These are phyloP conservation scores for Orchesellides sinensis DNA, from an alignment of 2,888 invertebrate species.

Conservation along the genomic window DNA sequence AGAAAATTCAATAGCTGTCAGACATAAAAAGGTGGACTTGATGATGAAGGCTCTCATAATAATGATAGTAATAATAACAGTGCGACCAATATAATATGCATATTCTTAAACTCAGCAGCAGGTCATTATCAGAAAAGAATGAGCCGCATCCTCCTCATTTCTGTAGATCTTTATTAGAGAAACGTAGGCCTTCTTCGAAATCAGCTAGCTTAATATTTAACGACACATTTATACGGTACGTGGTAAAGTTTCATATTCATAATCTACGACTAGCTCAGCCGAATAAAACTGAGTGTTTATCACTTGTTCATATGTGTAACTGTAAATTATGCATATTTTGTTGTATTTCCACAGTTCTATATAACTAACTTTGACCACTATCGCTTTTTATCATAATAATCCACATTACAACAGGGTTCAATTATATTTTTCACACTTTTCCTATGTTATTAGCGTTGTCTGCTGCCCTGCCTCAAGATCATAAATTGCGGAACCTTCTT, in stretches of 20 bases:
- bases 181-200: conserved; percentile 32
- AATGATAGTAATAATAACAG: conserved; percentile 52
- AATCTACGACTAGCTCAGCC: neutral
- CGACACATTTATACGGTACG: neutral
- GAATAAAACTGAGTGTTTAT: conserved; percentile 18
- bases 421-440: conserved; percentile 62
- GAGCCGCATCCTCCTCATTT: conserved; percentile 33
- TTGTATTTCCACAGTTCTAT: neutral
- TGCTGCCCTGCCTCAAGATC: conserved; percentile 45
- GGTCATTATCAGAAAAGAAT: conserved; percentile 32
- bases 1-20: conserved; percentile 48
- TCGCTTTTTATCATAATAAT: conserved; percentile 12
- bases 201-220: conserved; percentile 22
- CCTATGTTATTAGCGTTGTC: conserved; percentile 53
- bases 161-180: neutral
- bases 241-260: neutral
- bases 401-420: conserved; percentile 19
- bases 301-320: conserved; percentile 36
- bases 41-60: conserved; percentile 24
- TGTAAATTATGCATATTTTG: conserved; percentile 20
- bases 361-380: neutral
- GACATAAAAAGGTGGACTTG: conserved; percentile 41
- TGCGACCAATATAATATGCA: conserved; percentile 46
- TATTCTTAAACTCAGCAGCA: conserved; percentile 59
- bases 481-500: conserved; percentile 58